Conservation (phyloP, 2,113 vertebrate genomes). For the Apodemus sylvaticus region DNA sequence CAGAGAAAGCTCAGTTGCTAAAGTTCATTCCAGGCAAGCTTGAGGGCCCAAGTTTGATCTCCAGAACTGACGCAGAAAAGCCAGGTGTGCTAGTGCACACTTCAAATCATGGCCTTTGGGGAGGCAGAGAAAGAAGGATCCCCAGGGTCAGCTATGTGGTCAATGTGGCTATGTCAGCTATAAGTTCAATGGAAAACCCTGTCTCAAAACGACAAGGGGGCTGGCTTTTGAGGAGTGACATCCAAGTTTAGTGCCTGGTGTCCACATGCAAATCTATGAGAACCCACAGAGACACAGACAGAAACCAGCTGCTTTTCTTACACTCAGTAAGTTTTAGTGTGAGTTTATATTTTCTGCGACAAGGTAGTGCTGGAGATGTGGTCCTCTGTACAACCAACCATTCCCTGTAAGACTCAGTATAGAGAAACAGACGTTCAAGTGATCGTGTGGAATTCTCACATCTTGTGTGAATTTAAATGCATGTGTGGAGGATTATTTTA, state of each 20-base stretch:
- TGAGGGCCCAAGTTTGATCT: too few relatives aligned
- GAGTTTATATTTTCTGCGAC: background rate
- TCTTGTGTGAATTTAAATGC: constrained; percentile 27
- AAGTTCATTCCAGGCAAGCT: background rate
- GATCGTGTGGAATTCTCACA: constrained; percentile 23
- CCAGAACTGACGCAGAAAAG: background rate
- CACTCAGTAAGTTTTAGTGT: constrained; percentile 24
- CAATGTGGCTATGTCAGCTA: too few relatives aligned
- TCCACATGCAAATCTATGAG: background rate
- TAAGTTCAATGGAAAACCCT: background rate
- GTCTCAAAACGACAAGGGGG: too few relatives aligned
- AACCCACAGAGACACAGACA: background rate
- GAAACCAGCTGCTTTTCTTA: background rate
- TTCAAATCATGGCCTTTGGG: background rate
- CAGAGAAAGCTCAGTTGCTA: background rate
- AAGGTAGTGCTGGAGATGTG: background rate
- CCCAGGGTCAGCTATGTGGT: too few relatives aligned
- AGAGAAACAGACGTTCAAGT: background rate
- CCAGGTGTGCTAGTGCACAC: background rate
- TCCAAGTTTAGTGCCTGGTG: background rate
- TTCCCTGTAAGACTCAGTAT: background rate
- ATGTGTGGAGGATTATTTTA: background rate
- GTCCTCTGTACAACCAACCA: background rate
- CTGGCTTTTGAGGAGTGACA: background rate
- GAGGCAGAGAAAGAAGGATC: background rate